Conservation (phyloP, 2,888 invertebrate genomes). For the Limnephilus lunatus region DNA sequence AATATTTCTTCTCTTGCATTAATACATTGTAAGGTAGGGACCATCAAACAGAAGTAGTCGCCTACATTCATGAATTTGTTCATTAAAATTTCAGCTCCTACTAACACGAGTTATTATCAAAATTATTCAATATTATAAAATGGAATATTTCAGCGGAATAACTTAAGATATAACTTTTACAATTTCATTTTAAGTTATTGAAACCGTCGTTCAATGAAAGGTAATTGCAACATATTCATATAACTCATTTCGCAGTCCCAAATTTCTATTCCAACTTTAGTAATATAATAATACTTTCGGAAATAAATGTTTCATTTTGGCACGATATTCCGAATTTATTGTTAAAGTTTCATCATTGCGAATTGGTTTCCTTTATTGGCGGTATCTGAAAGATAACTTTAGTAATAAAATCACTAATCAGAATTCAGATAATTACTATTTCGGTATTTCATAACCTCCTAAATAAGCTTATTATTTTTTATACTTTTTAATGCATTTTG, state of each 20-base stretch:
- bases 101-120: neutral
- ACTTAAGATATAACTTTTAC: neutral
- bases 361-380: neutral
- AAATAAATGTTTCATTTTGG: neutral
- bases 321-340: neutral
- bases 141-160: neutral
- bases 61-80: neutral
- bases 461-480: neutral
- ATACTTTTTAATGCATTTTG: too few species aligned
- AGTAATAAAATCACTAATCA: neutral
- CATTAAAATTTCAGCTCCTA: neutral
- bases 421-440: neutral
- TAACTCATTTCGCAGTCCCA: neutral
- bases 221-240: neutral
- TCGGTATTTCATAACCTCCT: neutral
- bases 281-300: neutral
- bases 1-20: neutral
- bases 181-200: neutral
- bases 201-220: neutral
- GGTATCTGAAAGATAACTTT: neutral
- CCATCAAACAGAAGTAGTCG: neutral
- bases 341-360: neutral
- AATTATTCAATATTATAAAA: neutral
- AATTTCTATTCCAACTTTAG: neutral
- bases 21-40: neutral